Base-by-base conservation (phyloP, 2,888 invertebrate genomes). In the Crematogaster levior region DNA sequence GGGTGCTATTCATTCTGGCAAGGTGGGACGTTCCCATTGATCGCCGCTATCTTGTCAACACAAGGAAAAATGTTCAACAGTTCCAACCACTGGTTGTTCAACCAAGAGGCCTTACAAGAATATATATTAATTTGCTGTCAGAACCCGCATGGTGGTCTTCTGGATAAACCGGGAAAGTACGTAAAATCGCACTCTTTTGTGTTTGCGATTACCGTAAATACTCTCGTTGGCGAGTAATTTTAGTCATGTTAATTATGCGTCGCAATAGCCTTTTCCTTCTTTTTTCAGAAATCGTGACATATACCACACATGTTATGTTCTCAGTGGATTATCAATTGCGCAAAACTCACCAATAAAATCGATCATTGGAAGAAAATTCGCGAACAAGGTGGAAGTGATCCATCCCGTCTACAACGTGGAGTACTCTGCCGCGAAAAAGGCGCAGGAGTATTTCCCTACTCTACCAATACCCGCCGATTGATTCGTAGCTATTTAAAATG, bases 1-100 rank as follows among this genome's bases (percentile, higher is more conserved):
- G 98, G 98, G 3, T 99, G 99, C 94, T 99, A 99, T 94, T 99
- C 99, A 0, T 99, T 99, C 95, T 99, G 99, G 99, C 99, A 99
- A 95, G 99, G 99, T 40, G 99, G 98, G 70, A 96, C 97, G 61
- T 97, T 99, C 93, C 98, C 98, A 27, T 96, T 99, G 61, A 96
- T 99, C 60, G 97, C 98, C 94, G 96, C 96, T 83, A 95, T 98
- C 86, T 95, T 98, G 73, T 93, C 95, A 21, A 95, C 96, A 93
- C 95, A 95, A 87, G 95, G 95, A 93, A 91, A 91, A 86, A 65
- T 82, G 58, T 89, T 85, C 9, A 89, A 92, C 83, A 88, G 91
- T 83, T 84, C 88, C 60, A 93, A 96, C 93, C 93, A 94, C 91
- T 97, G 96, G 96, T 95, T 99, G 82, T 99, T 98, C 93, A 96